Percentiles rank a stretch among this genome's conserved stretches.
phyloP scores from a whole-genome alignment of 2,797 vertebrate species.

The Pipistrellus pygmaeus region DNA sequence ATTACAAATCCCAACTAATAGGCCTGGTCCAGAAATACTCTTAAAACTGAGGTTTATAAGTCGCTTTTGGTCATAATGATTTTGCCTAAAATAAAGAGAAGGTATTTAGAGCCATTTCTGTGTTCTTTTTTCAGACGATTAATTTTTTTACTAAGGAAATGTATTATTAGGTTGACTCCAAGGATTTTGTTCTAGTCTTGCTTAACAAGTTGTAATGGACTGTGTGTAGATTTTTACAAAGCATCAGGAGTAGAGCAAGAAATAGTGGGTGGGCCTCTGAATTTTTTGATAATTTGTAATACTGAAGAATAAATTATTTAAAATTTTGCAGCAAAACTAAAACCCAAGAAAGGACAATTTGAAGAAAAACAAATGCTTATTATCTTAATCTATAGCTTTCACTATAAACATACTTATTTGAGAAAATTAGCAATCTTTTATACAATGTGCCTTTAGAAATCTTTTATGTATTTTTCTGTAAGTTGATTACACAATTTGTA shows the following conservation, averaged over 20 bases:
- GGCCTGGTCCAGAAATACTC: background rate
- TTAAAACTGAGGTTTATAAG: background rate
- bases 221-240: background rate
- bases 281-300: background rate
- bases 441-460: background rate
- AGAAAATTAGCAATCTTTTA: background rate
- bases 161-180: background rate
- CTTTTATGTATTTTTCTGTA: background rate
- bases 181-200: background rate
- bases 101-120: background rate
- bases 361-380: background rate
- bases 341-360: constrained; percentile 20
- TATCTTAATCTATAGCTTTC: background rate
- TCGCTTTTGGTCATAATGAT: background rate
- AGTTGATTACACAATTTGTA: background rate
- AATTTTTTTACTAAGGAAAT: background rate
- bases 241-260: background rate
- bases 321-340: background rate
- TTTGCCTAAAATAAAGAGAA: background rate
- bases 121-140: background rate
- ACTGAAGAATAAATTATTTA: background rate
- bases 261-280: background rate
- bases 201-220: background rate
- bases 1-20: constrained; percentile 17
- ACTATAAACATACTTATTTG: background rate